These are phyloP conservation scores for Ceratina australensis DNA, from an alignment of 1,140 invertebrate genomes.

Conservation along the genomic window DNA sequence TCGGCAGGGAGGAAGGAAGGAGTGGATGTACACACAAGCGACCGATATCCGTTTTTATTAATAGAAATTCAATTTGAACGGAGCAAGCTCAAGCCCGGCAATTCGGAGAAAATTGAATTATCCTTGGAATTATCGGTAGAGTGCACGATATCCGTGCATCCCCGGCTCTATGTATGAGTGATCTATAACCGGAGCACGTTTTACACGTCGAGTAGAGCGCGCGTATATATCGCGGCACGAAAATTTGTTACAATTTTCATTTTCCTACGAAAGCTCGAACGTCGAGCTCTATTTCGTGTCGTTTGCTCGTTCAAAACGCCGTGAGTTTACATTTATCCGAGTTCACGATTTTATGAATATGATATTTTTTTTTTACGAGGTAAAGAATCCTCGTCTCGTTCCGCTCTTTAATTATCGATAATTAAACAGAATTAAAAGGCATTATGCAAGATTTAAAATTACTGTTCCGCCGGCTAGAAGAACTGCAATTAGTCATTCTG, in stretches of 20 bases:
- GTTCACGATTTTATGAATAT: background rate
- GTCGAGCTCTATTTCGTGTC: background rate
- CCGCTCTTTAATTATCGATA: too few relatives aligned
- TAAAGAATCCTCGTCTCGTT: too few relatives aligned
- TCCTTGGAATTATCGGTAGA: constrained; percentile 65
- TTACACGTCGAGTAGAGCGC: constrained; percentile 40
- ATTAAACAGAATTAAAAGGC: background rate
- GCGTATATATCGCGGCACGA: constrained; percentile 34
- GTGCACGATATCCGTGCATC: constrained; percentile 47
- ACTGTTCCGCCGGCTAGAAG: background rate
- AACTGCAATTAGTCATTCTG: background rate
- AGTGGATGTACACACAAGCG: constrained; percentile 47
- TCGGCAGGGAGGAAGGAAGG: background rate
- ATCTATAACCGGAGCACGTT: constrained; percentile 25
- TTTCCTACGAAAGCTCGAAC: background rate
- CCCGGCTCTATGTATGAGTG: constrained; percentile 12
- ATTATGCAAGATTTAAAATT: background rate
- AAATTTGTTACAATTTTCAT: constrained; percentile 24
- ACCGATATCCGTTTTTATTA: constrained; percentile 72
- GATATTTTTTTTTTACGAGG: too few relatives aligned
- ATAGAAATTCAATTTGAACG: constrained; percentile 72
- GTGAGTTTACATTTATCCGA: background rate
- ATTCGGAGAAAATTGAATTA: constrained; percentile 71
- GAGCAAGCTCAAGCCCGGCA: constrained; percentile 61
- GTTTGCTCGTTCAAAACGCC: background rate